A percentile compares a stretch with the other conserved stretches of the same genome.
phyloP scores from a whole-genome alignment of 1,140 invertebrate species.

The Maconellicoccus hirsutus region DNA sequence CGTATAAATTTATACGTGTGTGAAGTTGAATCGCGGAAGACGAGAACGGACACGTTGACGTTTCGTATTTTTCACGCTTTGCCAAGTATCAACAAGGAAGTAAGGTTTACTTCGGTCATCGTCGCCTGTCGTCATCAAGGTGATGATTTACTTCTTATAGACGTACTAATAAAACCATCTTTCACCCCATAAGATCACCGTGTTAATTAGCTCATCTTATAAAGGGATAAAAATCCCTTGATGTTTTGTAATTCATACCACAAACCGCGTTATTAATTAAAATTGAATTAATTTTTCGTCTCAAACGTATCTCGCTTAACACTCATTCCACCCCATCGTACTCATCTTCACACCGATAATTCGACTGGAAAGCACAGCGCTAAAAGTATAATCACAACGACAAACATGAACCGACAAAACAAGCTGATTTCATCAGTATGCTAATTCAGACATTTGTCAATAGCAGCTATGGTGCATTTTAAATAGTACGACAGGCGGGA shows the following conservation, averaged over 20 bases:
- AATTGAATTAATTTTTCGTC: too few relatives aligned
- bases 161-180: too few relatives aligned
- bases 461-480: background rate
- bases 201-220: too few relatives aligned
- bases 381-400: background rate
- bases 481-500: background rate
- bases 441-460: background rate
- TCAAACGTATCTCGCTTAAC: too few relatives aligned
- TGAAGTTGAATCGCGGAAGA: conserved; percentile 2
- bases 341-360: too few relatives aligned
- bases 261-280: too few relatives aligned
- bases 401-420: background rate
- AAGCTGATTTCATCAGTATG: background rate
- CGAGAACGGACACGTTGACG: background rate
- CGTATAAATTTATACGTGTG: background rate
- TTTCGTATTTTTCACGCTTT: background rate
- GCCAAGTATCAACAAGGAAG: background rate
- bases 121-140: too few relatives aligned
- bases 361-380: background rate
- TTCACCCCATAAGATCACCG: too few relatives aligned
- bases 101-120: background rate
- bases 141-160: too few relatives aligned
- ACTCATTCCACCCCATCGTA: too few relatives aligned
- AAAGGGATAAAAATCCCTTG: too few relatives aligned
- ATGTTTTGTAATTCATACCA: too few relatives aligned